Conservation (phyloP, 2,888 invertebrate species). For the Hylaea fasciaria region DNA sequence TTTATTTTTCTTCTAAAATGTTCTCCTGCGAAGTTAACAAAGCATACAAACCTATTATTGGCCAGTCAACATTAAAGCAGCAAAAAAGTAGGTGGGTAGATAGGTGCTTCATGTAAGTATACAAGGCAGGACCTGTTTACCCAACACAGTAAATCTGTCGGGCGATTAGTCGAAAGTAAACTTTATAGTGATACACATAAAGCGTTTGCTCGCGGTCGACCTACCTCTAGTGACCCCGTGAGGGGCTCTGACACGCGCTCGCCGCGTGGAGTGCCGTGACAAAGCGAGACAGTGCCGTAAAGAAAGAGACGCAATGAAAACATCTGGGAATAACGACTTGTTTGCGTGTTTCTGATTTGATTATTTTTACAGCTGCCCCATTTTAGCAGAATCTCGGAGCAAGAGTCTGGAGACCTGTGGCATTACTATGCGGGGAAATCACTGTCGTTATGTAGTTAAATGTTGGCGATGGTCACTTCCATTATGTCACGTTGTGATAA, state of each 20-base stretch:
- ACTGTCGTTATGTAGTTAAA: conserved; percentile 23
- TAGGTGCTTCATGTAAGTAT: too few species aligned
- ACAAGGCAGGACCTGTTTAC: conserved; percentile 7
- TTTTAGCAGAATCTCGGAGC: conserved; percentile 33
- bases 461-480: conserved; percentile 11
- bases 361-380: conserved; percentile 48
- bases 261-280: conserved; percentile 48
- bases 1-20: too few species aligned
- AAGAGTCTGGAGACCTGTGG: neutral
- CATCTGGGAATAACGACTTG: conserved; percentile 59
- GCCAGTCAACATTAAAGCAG: too few species aligned
- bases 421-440: conserved; percentile 10
- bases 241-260: conserved; percentile 47
- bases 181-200: conserved; percentile 25
- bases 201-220: conserved; percentile 39
- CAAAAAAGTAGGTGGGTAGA: too few species aligned
- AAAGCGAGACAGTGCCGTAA: conserved; percentile 41
- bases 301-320: conserved; percentile 62
- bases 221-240: conserved; percentile 43
- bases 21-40: too few species aligned
- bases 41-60: too few species aligned
- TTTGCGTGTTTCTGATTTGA: conserved; percentile 47
- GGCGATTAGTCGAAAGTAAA: conserved; percentile 38
- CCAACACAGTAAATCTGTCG: conserved; percentile 32
- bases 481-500: neutral